Conservation (phyloP, 2,888 invertebrate genomes). For the Cosmia trapezina region DNA sequence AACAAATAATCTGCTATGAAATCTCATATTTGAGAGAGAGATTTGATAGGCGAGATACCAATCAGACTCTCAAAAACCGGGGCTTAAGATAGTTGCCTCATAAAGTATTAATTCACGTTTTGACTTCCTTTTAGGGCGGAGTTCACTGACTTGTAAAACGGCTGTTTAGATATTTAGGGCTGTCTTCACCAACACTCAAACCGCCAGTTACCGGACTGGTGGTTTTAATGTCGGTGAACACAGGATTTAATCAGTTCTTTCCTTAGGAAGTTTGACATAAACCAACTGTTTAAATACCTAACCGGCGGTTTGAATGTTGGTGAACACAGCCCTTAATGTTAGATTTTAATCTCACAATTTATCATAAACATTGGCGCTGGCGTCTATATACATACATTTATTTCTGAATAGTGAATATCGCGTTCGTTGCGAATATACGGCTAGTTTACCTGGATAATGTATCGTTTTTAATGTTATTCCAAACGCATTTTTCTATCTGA, state of each 20-base stretch:
- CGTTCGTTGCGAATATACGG: background rate
- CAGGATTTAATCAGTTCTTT: no score
- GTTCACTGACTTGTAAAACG: no score
- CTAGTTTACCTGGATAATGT: background rate
- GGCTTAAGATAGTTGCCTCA: background rate
- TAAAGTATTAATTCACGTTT: conserved; percentile 33
- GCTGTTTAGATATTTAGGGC: no score
- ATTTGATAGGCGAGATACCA: conserved; percentile 6
- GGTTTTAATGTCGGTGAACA: no score
- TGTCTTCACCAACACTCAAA: no score
- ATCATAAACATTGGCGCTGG: conserved; percentile 4
- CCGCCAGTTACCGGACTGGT: no score
- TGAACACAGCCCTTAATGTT: background rate
- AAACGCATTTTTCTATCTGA: background rate
- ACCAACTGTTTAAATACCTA: no score
- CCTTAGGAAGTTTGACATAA: no score
- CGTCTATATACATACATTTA: background rate
- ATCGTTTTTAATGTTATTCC: conserved; percentile 9
- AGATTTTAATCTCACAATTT: conserved; percentile 8
- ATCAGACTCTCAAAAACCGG: background rate
- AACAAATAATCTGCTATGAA: no score
- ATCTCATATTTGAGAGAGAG: background rate
- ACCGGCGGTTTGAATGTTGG: no score
- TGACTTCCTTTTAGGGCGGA: conserved; percentile 17
- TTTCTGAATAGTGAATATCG: background rate